Evolutionary conservation across 23 tunicate genomes (phyloP).

Genomic region (Ciona savignyi): DNA sequence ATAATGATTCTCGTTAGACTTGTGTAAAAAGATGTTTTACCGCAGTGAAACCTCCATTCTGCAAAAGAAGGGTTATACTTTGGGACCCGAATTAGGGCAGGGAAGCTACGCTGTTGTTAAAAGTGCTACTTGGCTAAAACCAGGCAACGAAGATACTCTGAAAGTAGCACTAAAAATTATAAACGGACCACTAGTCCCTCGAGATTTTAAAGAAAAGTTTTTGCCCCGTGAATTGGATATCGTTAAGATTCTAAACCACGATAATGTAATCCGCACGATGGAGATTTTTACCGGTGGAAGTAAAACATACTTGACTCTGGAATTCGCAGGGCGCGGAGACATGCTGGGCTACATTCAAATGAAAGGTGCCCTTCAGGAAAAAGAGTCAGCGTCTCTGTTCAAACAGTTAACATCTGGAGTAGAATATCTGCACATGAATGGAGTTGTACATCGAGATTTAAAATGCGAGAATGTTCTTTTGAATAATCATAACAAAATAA

Average conservation of each 20-base stretch:
- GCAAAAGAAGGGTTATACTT: conserved; percentile 46
- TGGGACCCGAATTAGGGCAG: conserved; percentile 58
- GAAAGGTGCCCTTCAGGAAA: conserved; percentile 54
- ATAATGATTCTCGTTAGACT: no score
- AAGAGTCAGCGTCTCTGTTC: conserved; percentile 34
- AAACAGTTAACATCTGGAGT: conserved; percentile 52
- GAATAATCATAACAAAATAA: conserved; percentile 34
- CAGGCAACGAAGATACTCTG: conserved; percentile 18
- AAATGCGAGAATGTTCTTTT: conserved; percentile 88
- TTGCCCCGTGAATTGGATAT: conserved; percentile 60
- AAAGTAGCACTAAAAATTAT: conserved; percentile 78
- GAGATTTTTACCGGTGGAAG: conserved; percentile 57
- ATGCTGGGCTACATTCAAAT: conserved; percentile 55
- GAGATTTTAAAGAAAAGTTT: conserved; percentile 84
- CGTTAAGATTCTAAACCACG: conserved; percentile 45
- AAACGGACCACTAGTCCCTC: conserved; percentile 29
- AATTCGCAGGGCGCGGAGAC: conserved; percentile 79
- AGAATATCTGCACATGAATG: conserved; percentile 46
- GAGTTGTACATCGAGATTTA: conserved; percentile 79
- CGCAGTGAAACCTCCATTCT: conserved; percentile 51
- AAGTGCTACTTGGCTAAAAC: conserved; percentile 53
- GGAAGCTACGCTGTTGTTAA: conserved; percentile 85
- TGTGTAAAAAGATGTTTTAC: conserved; percentile 23
- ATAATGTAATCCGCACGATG: conserved; percentile 71
- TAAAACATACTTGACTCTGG: conserved; percentile 56